Base-by-base conservation (phyloP, 2,888 invertebrate species). In the Synanthedon tipuliformis region DNA sequence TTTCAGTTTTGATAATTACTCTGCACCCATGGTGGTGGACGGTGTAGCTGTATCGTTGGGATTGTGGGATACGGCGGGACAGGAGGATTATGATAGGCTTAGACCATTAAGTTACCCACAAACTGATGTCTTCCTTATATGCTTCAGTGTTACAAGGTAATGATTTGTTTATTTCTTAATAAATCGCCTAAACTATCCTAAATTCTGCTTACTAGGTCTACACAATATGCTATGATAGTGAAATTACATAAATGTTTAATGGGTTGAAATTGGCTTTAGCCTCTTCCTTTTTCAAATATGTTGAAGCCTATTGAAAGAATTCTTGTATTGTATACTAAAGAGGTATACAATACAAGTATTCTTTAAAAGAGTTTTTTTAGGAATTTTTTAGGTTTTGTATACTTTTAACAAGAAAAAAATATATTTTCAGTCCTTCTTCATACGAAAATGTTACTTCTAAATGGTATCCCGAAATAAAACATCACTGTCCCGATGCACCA, bases 381-480 rank as follows among this genome's bases (percentile, higher is more conserved):
- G n/a, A n/a, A n/a, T n/a, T n/a, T n/a, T n/a, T n/a, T n/a, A n/a
- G n/a, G n/a, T n/a, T n/a, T n/a, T n/a, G n/a, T n/a, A 5, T 8
- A 34, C 34, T 56, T 56, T 57, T 53, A 45, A 41, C 16, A 54
- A 51, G 53, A 40, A 41, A 34, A 50, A 52, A 15, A 53, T 51
- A 53, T 51, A 50, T 51, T 50, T 52, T 56, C 74, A 97, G 98
- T 81, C 99, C 99, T 59, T 98, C 98, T 52, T 99, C 99, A 51
- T 99, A 98, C 89, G 99, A 99, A 90, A 99, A 99, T 91, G 98
- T 99, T 60, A 96, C 96, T 73, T 97, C 97, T 63, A 99, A 99
- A 89, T 99, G 99, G 99, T 97, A 97, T 88, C 99, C 99, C 62
- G 99, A 99, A 91, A 98, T 99, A 69, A 97, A 98, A 88, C 99